Evolutionary conservation across 2,797 vertebrate species (phyloP), one percentile per base, ranked within the genome.

Genomic region (Mionectes olivaceus): DNA sequence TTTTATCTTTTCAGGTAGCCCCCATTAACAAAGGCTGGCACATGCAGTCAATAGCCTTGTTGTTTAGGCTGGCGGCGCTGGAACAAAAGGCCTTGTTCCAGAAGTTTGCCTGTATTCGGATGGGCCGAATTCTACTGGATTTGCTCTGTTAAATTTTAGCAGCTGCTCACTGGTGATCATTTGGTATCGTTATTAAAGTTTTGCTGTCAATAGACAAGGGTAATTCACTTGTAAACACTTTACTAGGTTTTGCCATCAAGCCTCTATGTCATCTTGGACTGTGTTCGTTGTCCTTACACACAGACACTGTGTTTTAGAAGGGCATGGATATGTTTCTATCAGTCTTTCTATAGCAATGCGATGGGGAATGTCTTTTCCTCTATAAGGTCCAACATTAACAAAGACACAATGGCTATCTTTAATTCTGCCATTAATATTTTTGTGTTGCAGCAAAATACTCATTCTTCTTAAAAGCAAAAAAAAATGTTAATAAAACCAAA

Each of bases 21-120:
- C 87, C 28, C 74, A 69, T 32, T 69, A 76, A 95, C 95, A 95
- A 96, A 95, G 49, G 80, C 88, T 95, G 85, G 85, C 77, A 90
- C 77, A 91, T 24, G 63, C 25, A 86, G 59, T 95, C 95, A 96
- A 86, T 94, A 88, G 85, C 80, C 80, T 94, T 93, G 95, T 91
- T 96, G 91, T 95, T 94, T 69, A 90, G 90, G 71, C 77, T 91
- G 93, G 69, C 27, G 1, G 85, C 35, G 49, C 55, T 90, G 93
- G 69, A 95, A 96, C 94, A 96, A 94, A 95, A 96, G 91, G 77
- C 91, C 77, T 90, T 84, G 57, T 95, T 96, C 94, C 75, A 87
- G 93, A 96, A 93, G 68, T 95, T 94, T 77, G 80, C 56, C 83
- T 81, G 44, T 82, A 50, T 90, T 90, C 82, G 80, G 70, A 87